Evolutionary conservation across 2,888 invertebrate genomes (phyloP), one percentile per base, ranked within the genome.

Genomic region (Orthosia gracilis): DNA sequence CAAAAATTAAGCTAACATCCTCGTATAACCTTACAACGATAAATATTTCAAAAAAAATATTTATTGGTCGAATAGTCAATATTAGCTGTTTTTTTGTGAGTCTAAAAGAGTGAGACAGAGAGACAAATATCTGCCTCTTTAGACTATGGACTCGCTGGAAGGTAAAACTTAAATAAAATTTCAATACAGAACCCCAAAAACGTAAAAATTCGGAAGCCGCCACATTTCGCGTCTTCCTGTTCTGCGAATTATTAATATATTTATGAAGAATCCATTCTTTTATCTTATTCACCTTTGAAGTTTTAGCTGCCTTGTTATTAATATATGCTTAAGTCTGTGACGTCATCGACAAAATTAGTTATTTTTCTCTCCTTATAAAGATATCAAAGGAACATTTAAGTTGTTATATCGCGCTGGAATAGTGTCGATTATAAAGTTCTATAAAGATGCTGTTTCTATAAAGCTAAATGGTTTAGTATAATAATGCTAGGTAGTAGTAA

Each of bases 281-380:
- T 57, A 79, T 81, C 81, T 62, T 52, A 40, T 26, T 76, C 81
- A 40, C 45, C 79, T 79, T 79, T 79, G 79, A 79, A 31, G 76
- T 80, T 80, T 47, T 52, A 47, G n/a, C 21, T 31, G 47, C 21
- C 15, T 5, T 52, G 12, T 54, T 68, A 40, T 65, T 54, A 69
- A 54, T 65, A 74, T 26, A 40, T 9, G 40, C 40, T 40, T 18
- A 12, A 18, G 13, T 18, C 31, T 54, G 11, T 78, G 69, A 61
- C 54, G 59, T 61, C 1, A 54, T 59, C 4, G 7, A 40, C 0
- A 0, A 47, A 68, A 61, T 65, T 61, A 49, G n/a, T 62, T 54
- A 76, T 80, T 75, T 80, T 75, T 52, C 15, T 61, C 21, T 65
- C 69, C 80, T 57, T 80, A 26, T 64, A 26, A 5, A 69, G 79